These are phyloP conservation scores for Polia nebulosa DNA, from an alignment of 2,888 invertebrate species.

Conservation along the genomic window DNA sequence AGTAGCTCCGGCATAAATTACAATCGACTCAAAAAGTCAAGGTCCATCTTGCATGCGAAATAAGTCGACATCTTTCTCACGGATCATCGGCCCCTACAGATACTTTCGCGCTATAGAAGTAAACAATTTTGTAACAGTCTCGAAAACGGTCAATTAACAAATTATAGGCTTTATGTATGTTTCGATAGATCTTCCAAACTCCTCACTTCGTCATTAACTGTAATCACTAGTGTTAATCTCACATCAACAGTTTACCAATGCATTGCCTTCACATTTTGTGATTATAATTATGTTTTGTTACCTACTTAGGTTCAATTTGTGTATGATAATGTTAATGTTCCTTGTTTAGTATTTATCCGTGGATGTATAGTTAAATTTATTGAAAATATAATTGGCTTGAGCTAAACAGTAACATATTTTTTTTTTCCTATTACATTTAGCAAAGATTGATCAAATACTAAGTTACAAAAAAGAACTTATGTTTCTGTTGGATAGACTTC, in stretches of 20 bases:
- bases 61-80: conserved; percentile 58
- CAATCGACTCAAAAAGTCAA: conserved; percentile 63
- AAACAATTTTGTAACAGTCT: conserved; percentile 65
- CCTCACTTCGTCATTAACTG: conserved; percentile 24
- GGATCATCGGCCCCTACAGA: conserved; percentile 36
- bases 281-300: conserved; percentile 49
- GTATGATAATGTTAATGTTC: conserved; percentile 21
- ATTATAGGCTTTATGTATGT: conserved; percentile 50
- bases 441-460: no score
- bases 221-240: conserved; percentile 32
- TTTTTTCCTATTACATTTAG: no score
- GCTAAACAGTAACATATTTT: no score
- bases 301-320: conserved; percentile 21
- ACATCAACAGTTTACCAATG: conserved; percentile 26
- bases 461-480: neutral
- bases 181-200: conserved; percentile 39
- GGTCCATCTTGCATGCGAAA: conserved; percentile 50
- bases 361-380: neutral
- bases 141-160: conserved; percentile 58
- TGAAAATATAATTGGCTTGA: neutral
- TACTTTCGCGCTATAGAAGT: conserved; percentile 52
- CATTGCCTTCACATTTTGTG: conserved; percentile 40
- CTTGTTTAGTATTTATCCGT: neutral
- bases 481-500: neutral
- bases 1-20: conserved; percentile 48